A percentile compares a stretch with the other conserved stretches of the same genome.
Evolutionary conservation across 2,797 vertebrate genomes (phyloP).

Genomic region (Rhynchotus rufescens): DNA sequence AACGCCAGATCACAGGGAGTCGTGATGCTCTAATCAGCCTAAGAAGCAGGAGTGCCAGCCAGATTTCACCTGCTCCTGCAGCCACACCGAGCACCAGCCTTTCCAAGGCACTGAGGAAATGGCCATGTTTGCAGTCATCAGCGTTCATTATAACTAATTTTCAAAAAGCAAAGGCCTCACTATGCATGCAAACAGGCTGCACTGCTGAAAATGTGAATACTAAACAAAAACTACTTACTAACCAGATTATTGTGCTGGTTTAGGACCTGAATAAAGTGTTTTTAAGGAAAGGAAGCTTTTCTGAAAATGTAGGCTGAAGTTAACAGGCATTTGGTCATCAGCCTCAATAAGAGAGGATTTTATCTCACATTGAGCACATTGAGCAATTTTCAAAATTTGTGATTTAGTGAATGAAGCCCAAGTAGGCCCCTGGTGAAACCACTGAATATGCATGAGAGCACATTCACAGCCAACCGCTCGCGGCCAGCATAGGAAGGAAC

Average conservation of each 20-base stretch:
- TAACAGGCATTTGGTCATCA: background rate
- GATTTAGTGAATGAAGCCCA: background rate
- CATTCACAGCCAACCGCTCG: background rate
- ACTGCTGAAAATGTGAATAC: background rate
- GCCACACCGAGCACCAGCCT: fast-evolving
- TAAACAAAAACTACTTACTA: background rate
- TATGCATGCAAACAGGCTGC: fast-evolving
- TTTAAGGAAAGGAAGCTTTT: background rate
- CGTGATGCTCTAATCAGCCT: fast-evolving
- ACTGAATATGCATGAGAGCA: fast-evolving
- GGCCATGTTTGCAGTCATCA: fast-evolving
- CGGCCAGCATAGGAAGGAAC: background rate
- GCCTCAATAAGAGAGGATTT: background rate
- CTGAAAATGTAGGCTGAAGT: background rate
- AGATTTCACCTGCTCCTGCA: background rate
- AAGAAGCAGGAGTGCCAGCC: background rate
- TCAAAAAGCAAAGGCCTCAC: background rate
- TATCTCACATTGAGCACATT: fast-evolving
- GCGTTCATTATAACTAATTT: fast-evolving
- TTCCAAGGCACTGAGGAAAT: fast-evolving
- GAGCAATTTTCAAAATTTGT: background rate
- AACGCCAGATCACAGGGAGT: fast-evolving
- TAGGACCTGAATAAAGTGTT: background rate
- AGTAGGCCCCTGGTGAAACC: background rate
- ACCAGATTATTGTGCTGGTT: background rate